Percentiles rank a stretch among this genome's conserved stretches.
These are phyloP conservation scores for Anorthoa munda DNA, from an alignment of 2,888 invertebrate species.

Conservation along the genomic window DNA sequence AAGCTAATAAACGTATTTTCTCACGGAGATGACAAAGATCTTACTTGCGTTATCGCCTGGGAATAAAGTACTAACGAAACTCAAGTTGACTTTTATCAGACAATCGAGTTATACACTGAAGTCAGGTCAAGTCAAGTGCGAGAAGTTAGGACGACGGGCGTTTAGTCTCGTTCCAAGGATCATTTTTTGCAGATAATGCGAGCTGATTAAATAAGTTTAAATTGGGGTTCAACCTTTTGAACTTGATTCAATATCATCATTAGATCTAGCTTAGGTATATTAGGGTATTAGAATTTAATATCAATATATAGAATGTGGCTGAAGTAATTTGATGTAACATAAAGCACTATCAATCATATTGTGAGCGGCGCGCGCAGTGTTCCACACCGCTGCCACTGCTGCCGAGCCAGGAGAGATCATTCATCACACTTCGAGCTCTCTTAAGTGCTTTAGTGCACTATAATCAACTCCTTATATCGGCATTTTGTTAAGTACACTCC, in stretches of 20 bases:
- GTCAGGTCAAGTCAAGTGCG: slow-evolving; percentile 56
- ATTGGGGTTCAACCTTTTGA: slow-evolving; percentile 22
- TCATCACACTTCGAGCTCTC: slow-evolving; percentile 88
- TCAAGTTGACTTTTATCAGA: slow-evolving; percentile 61
- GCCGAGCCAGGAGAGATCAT: slow-evolving; percentile 75
- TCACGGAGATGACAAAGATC: slow-evolving; percentile 40
- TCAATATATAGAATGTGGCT: slow-evolving; percentile 67
- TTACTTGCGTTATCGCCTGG: slow-evolving; percentile 48
- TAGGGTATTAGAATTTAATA: slow-evolving; percentile 47
- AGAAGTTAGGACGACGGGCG: slow-evolving; percentile 26
- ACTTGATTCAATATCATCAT: slow-evolving; percentile 29
- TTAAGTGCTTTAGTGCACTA: slow-evolving; percentile 85
- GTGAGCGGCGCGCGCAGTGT: slow-evolving; percentile 75
- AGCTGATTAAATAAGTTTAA: slow-evolving; percentile 40
- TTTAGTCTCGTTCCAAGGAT: slow-evolving; percentile 27
- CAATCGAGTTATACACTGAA: slow-evolving; percentile 61
- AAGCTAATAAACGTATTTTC: slow-evolving; percentile 56
- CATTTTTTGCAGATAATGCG: slow-evolving; percentile 33
- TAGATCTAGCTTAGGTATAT: slow-evolving; percentile 45
- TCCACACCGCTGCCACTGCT: slow-evolving; percentile 77
- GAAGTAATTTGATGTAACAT: slow-evolving; percentile 79
- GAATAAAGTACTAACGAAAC: slow-evolving; percentile 57
- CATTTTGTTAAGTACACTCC: slow-evolving; percentile 65
- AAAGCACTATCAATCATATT: slow-evolving; percentile 86
- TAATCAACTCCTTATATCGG: slow-evolving; percentile 70